Base-by-base conservation (phyloP, 2,113 vertebrate species). In the Cavia porcellus region DNA sequence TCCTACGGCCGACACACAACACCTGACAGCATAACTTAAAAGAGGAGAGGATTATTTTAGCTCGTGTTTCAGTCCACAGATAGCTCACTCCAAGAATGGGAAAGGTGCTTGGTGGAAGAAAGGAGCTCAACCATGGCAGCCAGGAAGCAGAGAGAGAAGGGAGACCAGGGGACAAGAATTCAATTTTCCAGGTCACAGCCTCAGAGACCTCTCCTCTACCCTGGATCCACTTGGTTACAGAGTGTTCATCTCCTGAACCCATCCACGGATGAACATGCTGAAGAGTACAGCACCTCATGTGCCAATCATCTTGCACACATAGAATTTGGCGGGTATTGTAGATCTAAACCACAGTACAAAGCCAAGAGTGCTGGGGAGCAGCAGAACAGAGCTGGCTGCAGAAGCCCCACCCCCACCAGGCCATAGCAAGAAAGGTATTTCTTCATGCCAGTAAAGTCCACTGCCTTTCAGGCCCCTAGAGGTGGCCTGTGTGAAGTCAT, bases 321-420 rank as follows among this genome's bases (percentile, higher is more conserved):
- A 30, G 74, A 77, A 17, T 77, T 28, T 47, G 25, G 74, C 42
- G 74, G 5, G 13, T 25, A 15, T 14, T 15, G 14, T 77, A 77
- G 74, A 14, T 77, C 2, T 14, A 25, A 30, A 50, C 12, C 42
- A 28, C 25, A 77, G 45, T 6, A 30, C 38, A 77, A 15, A 25
- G 13, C 42, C 45, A 42, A 5, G 3, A 10, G 4, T 32, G 22
- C 3, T 38, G 17, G 32, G 79, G 19, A 7, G 6, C 47, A 55
- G 59, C 59, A 55, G 14, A 28, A 25, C 45, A 0, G 5, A 7
- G 1, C 35, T 5, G 38, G 7, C 28, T 17, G 7, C 12, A 19
- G 52, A 68, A 1, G 5, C 0, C 14, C 28, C 2, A 14, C 2
- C 12, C 75, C n/a, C 13, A 30, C 5, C 10, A 47, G 45, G 45